phyloP scores from a whole-genome alignment of 2,113 vertebrate genomes.

The Ammodramus savannarum region DNA sequence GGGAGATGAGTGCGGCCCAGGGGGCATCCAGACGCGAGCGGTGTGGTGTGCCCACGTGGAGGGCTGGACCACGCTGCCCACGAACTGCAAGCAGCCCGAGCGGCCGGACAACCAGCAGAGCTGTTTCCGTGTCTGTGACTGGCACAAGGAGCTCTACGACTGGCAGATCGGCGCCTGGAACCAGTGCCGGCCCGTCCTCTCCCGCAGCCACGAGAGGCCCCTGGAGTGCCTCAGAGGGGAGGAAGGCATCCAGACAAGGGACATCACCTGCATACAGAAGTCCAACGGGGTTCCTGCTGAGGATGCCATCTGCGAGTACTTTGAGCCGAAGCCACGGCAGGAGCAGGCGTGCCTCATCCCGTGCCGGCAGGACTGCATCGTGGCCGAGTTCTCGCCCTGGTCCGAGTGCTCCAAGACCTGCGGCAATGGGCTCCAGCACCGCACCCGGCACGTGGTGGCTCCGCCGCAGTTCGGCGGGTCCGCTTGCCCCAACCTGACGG shows the following conservation, averaged over 20 bases:
- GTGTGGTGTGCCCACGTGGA: conserved; percentile 96
- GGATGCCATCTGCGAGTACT: conserved; percentile 95
- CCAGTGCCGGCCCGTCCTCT: conserved; percentile 82
- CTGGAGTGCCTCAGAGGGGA: conserved; percentile 82
- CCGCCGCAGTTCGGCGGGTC: conserved; percentile 87
- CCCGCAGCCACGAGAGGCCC: conserved; percentile 74
- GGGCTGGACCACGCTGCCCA: conserved; percentile 92
- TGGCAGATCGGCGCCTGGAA: conserved; percentile 91
- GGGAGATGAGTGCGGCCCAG: conserved; percentile 94
- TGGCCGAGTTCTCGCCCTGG: conserved; percentile 89
- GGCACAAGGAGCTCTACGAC: conserved; percentile 94
- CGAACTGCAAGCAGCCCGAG: conserved; percentile 86
- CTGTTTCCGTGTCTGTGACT: conserved; percentile 95
- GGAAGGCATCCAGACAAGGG: conserved; percentile 90
- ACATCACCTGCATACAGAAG: conserved; percentile 85
- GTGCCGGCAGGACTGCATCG: conserved; percentile 90
- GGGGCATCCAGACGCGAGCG: conserved; percentile 90
- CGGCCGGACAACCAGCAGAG: conserved; percentile 90
- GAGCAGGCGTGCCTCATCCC: conserved; percentile 97
- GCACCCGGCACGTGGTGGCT: conserved; percentile 84
- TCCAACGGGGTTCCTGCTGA: conserved; percentile 78
- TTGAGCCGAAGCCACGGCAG: conserved; percentile 90
- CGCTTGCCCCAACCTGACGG: conserved; percentile 88
- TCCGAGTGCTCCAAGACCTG: conserved; percentile 92
- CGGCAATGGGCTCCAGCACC: conserved; percentile 86